Evolutionary conservation across 2,888 invertebrate genomes (phyloP).

Genomic region (Scrobipalpa costella): DNA sequence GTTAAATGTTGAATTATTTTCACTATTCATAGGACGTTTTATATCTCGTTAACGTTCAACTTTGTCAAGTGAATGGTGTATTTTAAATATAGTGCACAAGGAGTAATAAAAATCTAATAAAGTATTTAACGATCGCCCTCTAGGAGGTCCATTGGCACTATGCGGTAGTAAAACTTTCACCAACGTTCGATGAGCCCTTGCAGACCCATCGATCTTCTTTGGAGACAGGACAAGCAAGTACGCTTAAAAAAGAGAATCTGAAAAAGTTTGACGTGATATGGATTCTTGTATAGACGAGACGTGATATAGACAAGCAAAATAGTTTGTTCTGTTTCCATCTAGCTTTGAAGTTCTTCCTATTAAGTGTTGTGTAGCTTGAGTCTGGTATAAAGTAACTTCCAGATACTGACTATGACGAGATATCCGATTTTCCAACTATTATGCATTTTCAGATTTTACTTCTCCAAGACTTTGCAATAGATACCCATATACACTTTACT

Average conservation of each 20-base stretch:
- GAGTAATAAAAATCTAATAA: slow-evolving; percentile 69
- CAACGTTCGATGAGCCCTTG: slow-evolving; percentile 43
- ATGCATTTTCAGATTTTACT: too few relatives aligned
- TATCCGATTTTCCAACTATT: too few relatives aligned
- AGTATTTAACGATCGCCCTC: slow-evolving; percentile 67
- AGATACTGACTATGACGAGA: too few relatives aligned
- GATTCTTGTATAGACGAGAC: not conserved
- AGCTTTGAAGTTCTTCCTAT: too few relatives aligned
- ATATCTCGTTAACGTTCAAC: slow-evolving; percentile 32
- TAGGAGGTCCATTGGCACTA: slow-evolving; percentile 62
- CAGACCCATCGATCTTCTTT: slow-evolving; percentile 38
- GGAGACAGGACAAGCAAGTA: not conserved
- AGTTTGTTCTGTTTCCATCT: too few relatives aligned
- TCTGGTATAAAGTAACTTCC: too few relatives aligned
- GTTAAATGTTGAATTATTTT: slow-evolving; percentile 6
- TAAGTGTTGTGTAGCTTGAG: too few relatives aligned
- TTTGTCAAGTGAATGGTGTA: slow-evolving; percentile 49
- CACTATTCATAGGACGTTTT: slow-evolving; percentile 23
- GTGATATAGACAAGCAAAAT: not conserved
- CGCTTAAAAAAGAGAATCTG: not conserved
- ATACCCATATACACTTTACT: too few relatives aligned
- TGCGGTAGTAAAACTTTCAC: slow-evolving; percentile 50
- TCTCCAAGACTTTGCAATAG: too few relatives aligned
- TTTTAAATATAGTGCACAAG: slow-evolving; percentile 63
- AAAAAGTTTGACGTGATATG: not conserved